phyloP scores from a whole-genome alignment of 2,888 invertebrate genomes.

The Tuta absoluta region DNA sequence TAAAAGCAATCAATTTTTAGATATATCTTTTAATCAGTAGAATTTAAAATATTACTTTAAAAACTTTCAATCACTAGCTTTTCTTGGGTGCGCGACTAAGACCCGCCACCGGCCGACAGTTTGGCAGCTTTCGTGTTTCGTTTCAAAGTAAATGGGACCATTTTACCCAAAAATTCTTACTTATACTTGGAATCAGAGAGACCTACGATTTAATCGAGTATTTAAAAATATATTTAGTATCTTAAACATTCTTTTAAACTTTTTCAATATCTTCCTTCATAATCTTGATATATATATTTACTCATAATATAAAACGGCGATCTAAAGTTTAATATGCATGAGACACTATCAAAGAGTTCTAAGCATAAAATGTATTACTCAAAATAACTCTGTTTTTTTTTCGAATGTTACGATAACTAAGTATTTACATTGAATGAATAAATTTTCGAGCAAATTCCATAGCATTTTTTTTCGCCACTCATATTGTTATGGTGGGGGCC shows the following conservation, averaged over 20 bases:
- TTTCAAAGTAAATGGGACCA: constrained; percentile 80
- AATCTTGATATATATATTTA: constrained; percentile 20
- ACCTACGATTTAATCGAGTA: constrained; percentile 44
- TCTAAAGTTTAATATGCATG: constrained; percentile 74
- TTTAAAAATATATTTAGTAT: constrained; percentile 12
- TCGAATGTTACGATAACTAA: constrained; percentile 68
- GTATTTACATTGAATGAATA: constrained; percentile 69
- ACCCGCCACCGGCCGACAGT: constrained; percentile 34
- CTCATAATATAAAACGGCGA: constrained; percentile 36
- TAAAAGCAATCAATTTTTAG: constrained; percentile 49
- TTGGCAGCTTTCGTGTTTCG: constrained; percentile 66
- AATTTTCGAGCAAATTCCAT: constrained; percentile 75
- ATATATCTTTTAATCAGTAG: constrained; percentile 56
- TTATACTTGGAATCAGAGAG: constrained; percentile 48
- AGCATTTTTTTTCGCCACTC: constrained; percentile 72
- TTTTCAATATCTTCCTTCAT: constrained; percentile 16
- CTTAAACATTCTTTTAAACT: constrained; percentile 19
- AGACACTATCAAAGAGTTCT: constrained; percentile 56
- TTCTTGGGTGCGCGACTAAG: background rate
- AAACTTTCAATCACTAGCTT: constrained; percentile 57
- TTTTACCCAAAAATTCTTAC: constrained; percentile 58
- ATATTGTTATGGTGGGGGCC: constrained; percentile 69
- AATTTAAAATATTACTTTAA: constrained; percentile 45
- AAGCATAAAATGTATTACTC: constrained; percentile 49
- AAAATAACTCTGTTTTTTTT: constrained; percentile 54